Base-by-base conservation (phyloP, 1,140 invertebrate genomes). In the Spodoptera litura region DNA sequence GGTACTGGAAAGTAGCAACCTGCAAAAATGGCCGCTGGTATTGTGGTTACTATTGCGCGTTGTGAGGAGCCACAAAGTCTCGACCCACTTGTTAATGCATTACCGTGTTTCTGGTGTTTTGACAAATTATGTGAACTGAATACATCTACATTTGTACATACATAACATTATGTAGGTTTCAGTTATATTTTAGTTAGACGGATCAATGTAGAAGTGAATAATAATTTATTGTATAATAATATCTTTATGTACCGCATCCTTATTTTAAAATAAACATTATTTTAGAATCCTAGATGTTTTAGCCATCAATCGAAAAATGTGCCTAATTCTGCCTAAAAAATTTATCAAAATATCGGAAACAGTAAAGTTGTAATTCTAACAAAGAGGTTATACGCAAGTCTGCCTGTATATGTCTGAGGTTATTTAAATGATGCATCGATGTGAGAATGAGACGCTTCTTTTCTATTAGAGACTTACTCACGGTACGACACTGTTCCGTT, bases 401-500 rank as follows among this genome's bases (percentile, higher is more conserved):
- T 85, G 86, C 75, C 79, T 85, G 83, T 77, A 73, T 77, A 81
- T 82, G 81, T 59, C 76, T 85, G 84, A 78, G 83, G 83, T 85
- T 84, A 83, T 81, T 87, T 85, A 82, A 85, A 83, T 86, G 74
- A 79, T 87, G 85, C 85, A 83, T 81, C 84, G 81, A 85, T 79
- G 88, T 87, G 89, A 90, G 87, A 85, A 89, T 89, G 91, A 88
- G 81, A 90, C 85, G 90, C 91, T 93, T 91, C 78, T 81, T 71
- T 71, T 75, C 85, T 88, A 87, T 87, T 91, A 89, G 88, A 85
- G 82, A 89, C 87, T 85, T 83, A 90, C 81, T 87, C 82, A 82
- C 83, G 81, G 70, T 79, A 78, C 52, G 82, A 77, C 85, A 77
- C 81, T 83, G 86, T 82, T 87, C 84, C 83, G 84, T 87, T 81